Evolutionary conservation across 2,797 vertebrate genomes (phyloP), one percentile per base, ranked within the genome.

Genomic region (Atherinosoma microstoma): DNA sequence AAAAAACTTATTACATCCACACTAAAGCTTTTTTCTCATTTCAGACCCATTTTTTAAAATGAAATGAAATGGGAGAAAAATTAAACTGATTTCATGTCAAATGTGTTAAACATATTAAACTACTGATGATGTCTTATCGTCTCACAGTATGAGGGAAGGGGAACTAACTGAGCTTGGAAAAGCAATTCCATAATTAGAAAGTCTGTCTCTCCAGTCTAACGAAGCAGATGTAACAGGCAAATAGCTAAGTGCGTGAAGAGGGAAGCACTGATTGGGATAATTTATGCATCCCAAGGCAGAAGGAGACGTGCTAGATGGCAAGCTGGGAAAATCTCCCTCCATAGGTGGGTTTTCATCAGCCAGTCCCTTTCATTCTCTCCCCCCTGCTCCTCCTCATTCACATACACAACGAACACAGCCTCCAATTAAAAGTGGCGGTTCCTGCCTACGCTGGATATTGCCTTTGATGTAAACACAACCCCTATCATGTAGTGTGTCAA

Each of bases 331-430:
- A 85, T 81, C 84, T 91, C 68, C 60, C 59, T 67, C 65, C 67
- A 80, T 83, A 88, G 88, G 89, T 88, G 79, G 73, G 64, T 84
- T 86, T 82, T 87, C 83, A 93, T 94, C 90, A 92, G 32, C 67
- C 67, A 94, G 91, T 93, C 93, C 88, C 90, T 94, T 94, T 93
- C 86, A 93, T 92, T 91, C 78, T 84, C 67, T 75, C 61, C 60
- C 78, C 56, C 5, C 30, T 76, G 67, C 84, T 83, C 70, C 60
- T 79, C 71, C 49, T 51, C 72, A 73, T 63, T 87, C 85, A 88
- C 82, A 83, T 70, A 59, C 79, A 71, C 78, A 45, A 63, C 60
- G 12, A 76, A 88, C 83, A 75, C 51, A 24, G 70, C 79, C 82
- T 84, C 85, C 84, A 93, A 92, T 93, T 91, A 92, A 75, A 63